Base-by-base conservation (phyloP, 2,888 invertebrate species). In the Aphodius sticticus region DNA sequence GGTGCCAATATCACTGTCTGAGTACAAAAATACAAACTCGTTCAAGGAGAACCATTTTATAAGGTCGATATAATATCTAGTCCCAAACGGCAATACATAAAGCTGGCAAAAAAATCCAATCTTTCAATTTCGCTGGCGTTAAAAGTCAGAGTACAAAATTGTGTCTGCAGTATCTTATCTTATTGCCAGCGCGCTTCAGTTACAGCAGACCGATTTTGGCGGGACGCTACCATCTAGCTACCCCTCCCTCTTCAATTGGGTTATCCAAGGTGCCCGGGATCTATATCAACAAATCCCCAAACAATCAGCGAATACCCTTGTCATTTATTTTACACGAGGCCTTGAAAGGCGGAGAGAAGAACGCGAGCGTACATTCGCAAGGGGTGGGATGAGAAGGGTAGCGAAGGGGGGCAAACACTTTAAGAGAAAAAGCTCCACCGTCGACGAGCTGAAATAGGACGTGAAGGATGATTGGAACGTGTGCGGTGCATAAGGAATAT, bases 391-490 rank as follows among this genome's bases (percentile, higher is more conserved):
- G 53, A 2, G 2, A 26, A 26, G 26, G 3, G 26, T 26, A 26
- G 26, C 26, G 26, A 26, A 26, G 26, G 26, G 26, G 26, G 26
- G 26, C 26, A 26, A 53, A 53, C 53, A 53, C 12, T 53, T 53
- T 53, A 5, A 53, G 53, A 53, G 53, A 53, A 53, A 53, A 53
- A 53, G 9, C 53, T 5, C 53, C 53, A 53, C 7, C 53, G 53
- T 53, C 53, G 53, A 53, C 9, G 53, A 53, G 53, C 53, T 53
- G 53, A 38, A 38, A 53, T 53, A 53, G 53, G 53, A 53, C 53
- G 53, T 53, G 53, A 53, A 53, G 53, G 53, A 53, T 53, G 53
- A 53, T 53, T 53, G 53, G 53, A 53, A 53, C 53, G 53, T 53
- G 53, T 53, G 53, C 53, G 53, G 53, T 53, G 53, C 53, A 53